Base-by-base conservation (phyloP, 2,797 vertebrate genomes). In the Mus minutoides region DNA sequence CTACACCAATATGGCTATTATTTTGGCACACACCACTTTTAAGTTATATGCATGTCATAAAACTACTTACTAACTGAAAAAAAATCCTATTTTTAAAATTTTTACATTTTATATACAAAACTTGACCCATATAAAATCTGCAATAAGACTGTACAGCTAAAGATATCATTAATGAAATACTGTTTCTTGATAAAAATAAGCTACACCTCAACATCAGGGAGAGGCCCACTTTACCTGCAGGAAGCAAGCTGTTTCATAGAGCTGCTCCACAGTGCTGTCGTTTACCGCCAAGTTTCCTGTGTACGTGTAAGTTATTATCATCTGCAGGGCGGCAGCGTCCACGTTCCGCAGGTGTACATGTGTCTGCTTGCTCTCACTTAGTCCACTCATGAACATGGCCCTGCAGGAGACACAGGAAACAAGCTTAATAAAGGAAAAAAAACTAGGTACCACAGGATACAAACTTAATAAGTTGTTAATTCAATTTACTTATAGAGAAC, bases 171-270 rank as follows among this genome's bases (percentile, higher is more conserved):
- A 43, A n/a, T 16, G 14, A 83, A 67, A 43, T 29, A n/a, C 40
- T 37, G n/a, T n/a, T 92, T 75, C 90, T 22, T 79, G 13, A 73
- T n/a, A 37, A 88, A 79, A 76, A 58, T 31, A 76, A 73, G n/a
- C 19, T 13, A 8, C 3, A 71, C 31, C 19, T 73, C 49, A 83
- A 11, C 10, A 37, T 24, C 49, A 6, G 40, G 64, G 37, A 29
- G 22, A 80, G 54, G 49, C 60, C 24, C 37, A 22, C 98, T 73
- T 43, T 97, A 99, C 99, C 99, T 99, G 99, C 64, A 99, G 98
- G 98, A 99, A 99, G 98, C 99, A 99, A 94, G 99, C 99, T 0
- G 99, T 99, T 98, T 99, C 99, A 87, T 99, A 99, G 64, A 99
- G 99, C 96, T 99, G 99, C 98, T 99, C 99, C 52, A 99, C 99